A percentile compares a stretch with the other conserved stretches of the same genome.
Conservation (phyloP, 2,888 invertebrate species). For the Xylocampa areola region DNA sequence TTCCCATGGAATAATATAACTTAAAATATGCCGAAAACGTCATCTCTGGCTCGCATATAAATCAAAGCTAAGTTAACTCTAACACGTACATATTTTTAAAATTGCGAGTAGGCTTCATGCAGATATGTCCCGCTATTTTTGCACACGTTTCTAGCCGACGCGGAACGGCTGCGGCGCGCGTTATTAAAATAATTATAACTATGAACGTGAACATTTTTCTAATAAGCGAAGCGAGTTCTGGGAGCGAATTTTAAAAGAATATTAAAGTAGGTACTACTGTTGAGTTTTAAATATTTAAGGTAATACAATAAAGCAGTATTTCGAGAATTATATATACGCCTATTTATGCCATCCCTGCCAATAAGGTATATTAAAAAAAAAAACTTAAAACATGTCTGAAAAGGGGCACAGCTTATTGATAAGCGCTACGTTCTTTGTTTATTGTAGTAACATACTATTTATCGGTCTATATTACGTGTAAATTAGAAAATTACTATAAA, state of each 20-base stretch:
- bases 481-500: no score
- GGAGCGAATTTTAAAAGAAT: constrained; percentile 1
- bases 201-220: constrained; percentile 26
- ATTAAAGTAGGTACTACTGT: neutral
- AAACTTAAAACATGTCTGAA: no score
- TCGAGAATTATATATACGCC: no score
- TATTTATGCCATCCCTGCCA: no score
- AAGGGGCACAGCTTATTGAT: no score
- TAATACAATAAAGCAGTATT: no score
- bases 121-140: constrained; percentile 44
- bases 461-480: no score
- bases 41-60: constrained; percentile 9
- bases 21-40: constrained; percentile 1
- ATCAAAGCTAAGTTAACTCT: constrained; percentile 25
- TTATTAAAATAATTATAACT: constrained; percentile 40
- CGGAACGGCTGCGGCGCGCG: constrained; percentile 9
- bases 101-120: constrained; percentile 35
- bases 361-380: no score
- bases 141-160: constrained; percentile 31
- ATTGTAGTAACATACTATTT: no score
- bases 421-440: no score
- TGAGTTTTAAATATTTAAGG: no score
- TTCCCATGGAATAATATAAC: no score
- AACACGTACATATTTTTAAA: constrained; percentile 28
- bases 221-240: constrained; percentile 10